Base-by-base conservation (phyloP, 2,888 invertebrate genomes). In the Dasysyrphus albostriatus region DNA sequence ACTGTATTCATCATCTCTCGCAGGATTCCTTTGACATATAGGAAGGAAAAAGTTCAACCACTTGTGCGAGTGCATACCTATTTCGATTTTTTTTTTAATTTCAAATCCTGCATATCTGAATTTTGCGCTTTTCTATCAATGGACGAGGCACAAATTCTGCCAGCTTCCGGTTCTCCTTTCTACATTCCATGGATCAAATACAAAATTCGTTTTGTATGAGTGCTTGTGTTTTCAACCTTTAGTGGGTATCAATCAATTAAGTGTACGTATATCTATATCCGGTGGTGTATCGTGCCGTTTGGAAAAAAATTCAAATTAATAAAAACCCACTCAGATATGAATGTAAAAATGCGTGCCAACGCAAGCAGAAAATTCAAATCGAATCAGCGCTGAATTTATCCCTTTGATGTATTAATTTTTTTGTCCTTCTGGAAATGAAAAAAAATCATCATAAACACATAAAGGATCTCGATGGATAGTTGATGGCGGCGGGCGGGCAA, bases 351-450 rank as follows among this genome's bases (percentile, higher is more conserved):
- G 88, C 88, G 83, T 88, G 79, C 80, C 73, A 88, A 82, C 58
- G 82, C 82, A 88, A 88, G 88, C 88, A 80, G 85, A 88, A 88
- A 88, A 88, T 88, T 88, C 85, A 82, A 88, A 88, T 88, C 88
- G 88, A 88, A 84, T 88, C 81, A 88, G 59, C 78, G 84, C 65
- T 81, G 78, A 83, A 87, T 83, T 76, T 83, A 88, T 88, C 83
- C 88, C 83, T 88, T 88, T 88, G 88, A 88, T 88, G 88, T 88
- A 78, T 83, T 79, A 80, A 80, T 83, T 84, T 87, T 85, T 85
- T 82, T 87, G 63, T 78, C 70, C 58, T 74, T 49, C 34, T 42
- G 3, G 61, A 76, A 56, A n/a, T 14, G 10, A 72, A 61, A 61
- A 51, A 75, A 61, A 81, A 58, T 65, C 42, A 10, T n/a, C 29